These are phyloP conservation scores for Tilapia sparmanii DNA, from an alignment of 2,113 vertebrate species.

Conservation along the genomic window DNA sequence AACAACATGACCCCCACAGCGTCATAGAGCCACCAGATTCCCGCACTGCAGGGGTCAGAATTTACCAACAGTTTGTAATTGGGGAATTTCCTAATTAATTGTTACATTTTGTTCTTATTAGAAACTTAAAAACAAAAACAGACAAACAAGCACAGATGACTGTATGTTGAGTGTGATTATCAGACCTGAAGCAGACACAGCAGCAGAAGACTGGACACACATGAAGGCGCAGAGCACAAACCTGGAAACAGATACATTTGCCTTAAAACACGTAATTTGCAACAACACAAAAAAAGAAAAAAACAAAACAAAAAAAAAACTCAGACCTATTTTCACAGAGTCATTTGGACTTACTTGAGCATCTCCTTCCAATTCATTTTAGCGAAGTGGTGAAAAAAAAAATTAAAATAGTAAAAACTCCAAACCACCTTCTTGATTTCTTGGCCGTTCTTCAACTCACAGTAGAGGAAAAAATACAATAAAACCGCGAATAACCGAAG, in stretches of 20 bases:
- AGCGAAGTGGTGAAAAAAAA: not conserved
- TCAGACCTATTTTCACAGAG: not conserved
- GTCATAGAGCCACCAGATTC: not conserved
- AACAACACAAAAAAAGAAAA: fast-evolving
- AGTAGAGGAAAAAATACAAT: not conserved
- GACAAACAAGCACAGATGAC: not conserved
- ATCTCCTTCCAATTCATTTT: not conserved
- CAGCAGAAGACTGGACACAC: not conserved
- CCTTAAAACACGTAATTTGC: not conserved
- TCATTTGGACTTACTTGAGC: constrained; percentile 27
- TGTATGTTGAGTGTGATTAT: not conserved
- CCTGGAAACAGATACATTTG: not conserved
- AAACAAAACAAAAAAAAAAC: too few relatives aligned
- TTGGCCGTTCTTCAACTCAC: not conserved
- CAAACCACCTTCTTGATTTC: not conserved
- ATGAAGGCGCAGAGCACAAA: not conserved
- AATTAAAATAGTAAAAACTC: not conserved
- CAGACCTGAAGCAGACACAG: constrained; percentile 17
- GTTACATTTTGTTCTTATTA: not conserved
- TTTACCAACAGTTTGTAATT: not conserved
- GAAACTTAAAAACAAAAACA: not conserved
- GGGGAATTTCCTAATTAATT: not conserved
- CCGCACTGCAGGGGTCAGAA: not conserved
- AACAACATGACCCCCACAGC: not conserved
- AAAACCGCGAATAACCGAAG: not conserved